A percentile compares a stretch with the other conserved stretches of the same genome.
Evolutionary conservation across 30 jellyfish, hydroid and myxozoan genomes (phyloP).

Genomic region (Chironex yamaguchii): DNA sequence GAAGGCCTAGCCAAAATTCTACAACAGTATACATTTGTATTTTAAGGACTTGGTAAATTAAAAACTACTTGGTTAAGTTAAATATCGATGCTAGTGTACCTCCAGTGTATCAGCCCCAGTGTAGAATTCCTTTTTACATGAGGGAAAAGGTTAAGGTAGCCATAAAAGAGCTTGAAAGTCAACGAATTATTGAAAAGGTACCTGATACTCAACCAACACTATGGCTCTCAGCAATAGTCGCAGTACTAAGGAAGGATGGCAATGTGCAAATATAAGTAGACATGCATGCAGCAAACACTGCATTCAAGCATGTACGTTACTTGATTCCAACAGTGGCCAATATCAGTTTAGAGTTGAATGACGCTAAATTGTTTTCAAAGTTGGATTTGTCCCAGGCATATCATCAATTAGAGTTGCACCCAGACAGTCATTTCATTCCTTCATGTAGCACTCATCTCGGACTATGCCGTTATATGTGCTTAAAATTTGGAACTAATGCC

Average conservation of each 20-base stretch:
- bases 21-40: no score
- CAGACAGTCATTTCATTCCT: background rate
- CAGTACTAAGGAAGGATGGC: constrained; percentile 11
- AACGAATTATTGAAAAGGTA: constrained; percentile 10
- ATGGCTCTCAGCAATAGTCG: constrained; percentile 11
- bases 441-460: constrained; percentile 4
- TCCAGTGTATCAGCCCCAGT: constrained; percentile 17
- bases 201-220: constrained; percentile 24
- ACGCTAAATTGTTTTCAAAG: constrained; percentile 5
- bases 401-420: constrained; percentile 26
- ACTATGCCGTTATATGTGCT: background rate
- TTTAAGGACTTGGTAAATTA: no score
- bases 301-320: constrained; percentile 28
- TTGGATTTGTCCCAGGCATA: constrained; percentile 23
- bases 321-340: constrained; percentile 55
- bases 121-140: constrained; percentile 11
- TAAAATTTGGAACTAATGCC: constrained; percentile 21
- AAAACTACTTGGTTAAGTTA: no score
- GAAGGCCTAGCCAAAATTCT: no score
- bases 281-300: constrained; percentile 25
- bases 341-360: constrained; percentile 16
- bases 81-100: no score
- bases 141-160: constrained; percentile 17
- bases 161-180: constrained; percentile 5
- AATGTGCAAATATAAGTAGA: constrained; percentile 14